Percentiles rank a stretch among this genome's conserved stretches.
Conservation (phyloP, 2,888 invertebrate genomes). For the Lumbricus terrestris region DNA sequence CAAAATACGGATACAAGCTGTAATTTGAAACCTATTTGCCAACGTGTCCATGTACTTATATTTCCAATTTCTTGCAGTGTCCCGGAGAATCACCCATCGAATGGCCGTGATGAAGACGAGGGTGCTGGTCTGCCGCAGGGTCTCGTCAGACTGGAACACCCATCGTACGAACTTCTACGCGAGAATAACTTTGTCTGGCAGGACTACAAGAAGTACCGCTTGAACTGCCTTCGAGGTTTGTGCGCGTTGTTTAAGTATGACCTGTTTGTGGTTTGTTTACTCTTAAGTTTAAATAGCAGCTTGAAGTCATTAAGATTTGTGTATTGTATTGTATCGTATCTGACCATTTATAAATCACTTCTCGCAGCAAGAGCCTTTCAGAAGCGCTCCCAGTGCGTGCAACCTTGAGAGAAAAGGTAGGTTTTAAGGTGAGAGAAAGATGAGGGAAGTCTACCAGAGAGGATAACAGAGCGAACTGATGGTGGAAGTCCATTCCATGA, state of each 20-base stretch:
- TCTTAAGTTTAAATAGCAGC: not conserved
- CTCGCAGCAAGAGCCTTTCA: too few relatives aligned
- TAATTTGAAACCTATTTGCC: not conserved
- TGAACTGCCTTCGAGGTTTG: conserved; percentile 83
- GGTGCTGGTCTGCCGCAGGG: not conserved
- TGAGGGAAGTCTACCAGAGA: too few relatives aligned
- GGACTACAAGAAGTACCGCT: conserved; percentile 93
- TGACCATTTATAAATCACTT: too few relatives aligned
- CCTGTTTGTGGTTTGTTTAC: not conserved
- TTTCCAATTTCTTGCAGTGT: not conserved
- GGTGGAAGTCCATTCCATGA: too few relatives aligned
- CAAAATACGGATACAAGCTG: too few relatives aligned
- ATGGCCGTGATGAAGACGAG: not conserved
- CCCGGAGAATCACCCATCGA: not conserved
- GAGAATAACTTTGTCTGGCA: conserved; percentile 98
- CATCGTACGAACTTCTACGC: conserved; percentile 87
- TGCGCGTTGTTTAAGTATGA: not conserved
- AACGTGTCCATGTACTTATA: not conserved
- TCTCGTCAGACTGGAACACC: conserved; percentile 76
- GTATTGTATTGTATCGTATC: too few relatives aligned
- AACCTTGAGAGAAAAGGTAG: too few relatives aligned
- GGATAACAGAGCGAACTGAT: too few relatives aligned
- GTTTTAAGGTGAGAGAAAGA: too few relatives aligned
- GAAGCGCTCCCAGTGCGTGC: too few relatives aligned
- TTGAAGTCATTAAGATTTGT: not conserved